Conservation (phyloP, 2,888 invertebrate genomes). For the Torymus aiolomorphi region DNA sequence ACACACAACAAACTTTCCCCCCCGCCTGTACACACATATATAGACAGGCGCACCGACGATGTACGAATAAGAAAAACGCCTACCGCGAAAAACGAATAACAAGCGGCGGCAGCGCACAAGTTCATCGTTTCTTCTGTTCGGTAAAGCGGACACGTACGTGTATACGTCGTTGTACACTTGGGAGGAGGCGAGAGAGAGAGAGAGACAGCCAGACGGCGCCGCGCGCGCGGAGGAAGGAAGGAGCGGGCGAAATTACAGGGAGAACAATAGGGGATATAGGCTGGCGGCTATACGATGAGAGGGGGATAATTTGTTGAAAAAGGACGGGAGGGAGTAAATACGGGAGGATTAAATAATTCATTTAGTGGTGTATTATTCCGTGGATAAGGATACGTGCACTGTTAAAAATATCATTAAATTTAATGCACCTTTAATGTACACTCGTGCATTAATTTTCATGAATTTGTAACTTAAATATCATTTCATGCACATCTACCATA, state of each 20-base stretch:
- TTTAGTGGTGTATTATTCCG: slow-evolving; percentile 20
- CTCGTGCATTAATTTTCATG: no score
- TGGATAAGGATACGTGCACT: slow-evolving; percentile 23
- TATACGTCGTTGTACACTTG: slow-evolving; percentile 19
- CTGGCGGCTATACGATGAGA: neutral
- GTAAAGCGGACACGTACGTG: slow-evolving; percentile 10
- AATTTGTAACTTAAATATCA: no score
- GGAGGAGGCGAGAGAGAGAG: neutral
- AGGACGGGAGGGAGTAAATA: slow-evolving; percentile 1
- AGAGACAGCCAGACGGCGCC: slow-evolving; percentile 23
- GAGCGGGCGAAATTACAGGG: slow-evolving; percentile 37
- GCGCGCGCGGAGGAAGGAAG: neutral
- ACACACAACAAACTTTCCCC: no score
- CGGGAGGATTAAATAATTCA: slow-evolving; percentile 46
- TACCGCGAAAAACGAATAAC: neutral
- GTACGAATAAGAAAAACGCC: no score
- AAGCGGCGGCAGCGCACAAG: neutral
- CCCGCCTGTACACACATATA: no score
- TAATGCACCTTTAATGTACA: no score
- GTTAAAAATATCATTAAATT: no score
- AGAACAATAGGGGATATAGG: slow-evolving; percentile 35
- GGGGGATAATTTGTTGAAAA: slow-evolving; percentile 16
- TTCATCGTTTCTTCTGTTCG: neutral
- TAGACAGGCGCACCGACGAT: no score
- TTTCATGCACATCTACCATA: no score